Base-by-base conservation (phyloP, 2,888 invertebrate genomes). In the Drosophila bunnanda region DNA sequence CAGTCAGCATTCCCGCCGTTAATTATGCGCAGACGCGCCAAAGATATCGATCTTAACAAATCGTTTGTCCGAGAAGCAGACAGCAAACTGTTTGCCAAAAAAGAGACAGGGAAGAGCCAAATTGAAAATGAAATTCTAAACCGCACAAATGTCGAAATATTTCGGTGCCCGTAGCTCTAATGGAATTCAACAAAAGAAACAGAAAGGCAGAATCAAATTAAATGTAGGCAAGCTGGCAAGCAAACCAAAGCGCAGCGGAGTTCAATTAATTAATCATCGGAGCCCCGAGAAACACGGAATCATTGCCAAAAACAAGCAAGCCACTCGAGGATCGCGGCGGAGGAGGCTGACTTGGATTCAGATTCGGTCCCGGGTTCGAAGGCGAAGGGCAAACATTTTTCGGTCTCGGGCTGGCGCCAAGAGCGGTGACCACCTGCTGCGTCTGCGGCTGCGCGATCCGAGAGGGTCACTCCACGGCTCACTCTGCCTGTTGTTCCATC, bases 401-500 rank as follows among this genome's bases (percentile, higher is more conserved):
- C 59, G 67, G 61, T 28, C 28, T 28, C 46, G 46, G 75, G 71
- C 89, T 90, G 91, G 91, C 91, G 90, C 91, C 90, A 90, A 79
- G 80, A 65, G 66, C 82, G 66, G 76, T 79, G 86, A 62, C 90
- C 91, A 91, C 91, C 91, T 91, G 91, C 90, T 91, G 90, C 64
- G 79, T 32, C 81, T 72, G 77, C 50, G 81, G 78, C 87, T 61
- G 70, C 64, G 68, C 55, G 70, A n/a, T 32, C 30, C 66, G 32
- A 46, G 44, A 52, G 28, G 75, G 43, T 52, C 69, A 36, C 50
- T 52, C 50, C 50, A 13, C 50, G 30, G 34, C 41, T 58, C 44
- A 44, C 17, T 30, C 28, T 17, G 28, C 46, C 28, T 28, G 46
- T 25, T 46, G 46, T 46, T 46, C 28, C 46, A 44, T 44, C 44